These are phyloP conservation scores for Philotrypesis tridentata DNA, from an alignment of 1,140 invertebrate species.

Conservation along the genomic window DNA sequence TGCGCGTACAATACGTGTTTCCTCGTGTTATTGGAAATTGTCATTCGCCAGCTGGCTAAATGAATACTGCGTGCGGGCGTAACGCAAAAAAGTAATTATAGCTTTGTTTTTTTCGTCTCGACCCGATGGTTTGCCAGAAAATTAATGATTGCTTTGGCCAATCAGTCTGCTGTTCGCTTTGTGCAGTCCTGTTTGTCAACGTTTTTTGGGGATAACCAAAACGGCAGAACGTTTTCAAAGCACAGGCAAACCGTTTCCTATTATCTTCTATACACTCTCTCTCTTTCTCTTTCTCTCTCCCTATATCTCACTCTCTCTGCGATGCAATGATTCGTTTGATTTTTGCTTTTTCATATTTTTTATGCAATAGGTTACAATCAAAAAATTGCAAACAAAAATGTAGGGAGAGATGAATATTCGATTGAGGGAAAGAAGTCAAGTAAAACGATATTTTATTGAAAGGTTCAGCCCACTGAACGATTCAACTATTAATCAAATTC, in stretches of 20 bases:
- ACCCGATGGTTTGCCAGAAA: neutral
- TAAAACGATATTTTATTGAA: conserved; percentile 42
- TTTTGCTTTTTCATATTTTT: no score
- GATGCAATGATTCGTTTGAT: no score
- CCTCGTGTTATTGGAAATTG: conserved; percentile 3
- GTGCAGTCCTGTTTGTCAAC: neutral
- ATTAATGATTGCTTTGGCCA: neutral
- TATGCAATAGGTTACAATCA: neutral
- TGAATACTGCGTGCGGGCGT: no score
- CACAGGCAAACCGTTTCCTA: no score
- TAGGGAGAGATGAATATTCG: neutral
- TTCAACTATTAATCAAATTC: neutral
- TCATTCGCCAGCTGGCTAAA: neutral
- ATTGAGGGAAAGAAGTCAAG: neutral
- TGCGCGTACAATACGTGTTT: neutral
- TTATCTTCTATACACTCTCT: no score
- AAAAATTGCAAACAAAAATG: neutral
- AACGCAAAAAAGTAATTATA: neutral
- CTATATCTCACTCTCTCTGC: no score
- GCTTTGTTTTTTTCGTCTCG: neutral
- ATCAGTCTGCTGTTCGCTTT: neutral
- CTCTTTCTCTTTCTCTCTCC: no score
- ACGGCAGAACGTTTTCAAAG: no score
- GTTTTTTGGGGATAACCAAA: no score
- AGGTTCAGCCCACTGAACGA: conserved; percentile 10